Evolutionary conservation across 2,113 vertebrate species (phyloP).

Genomic region (Donacobius atricapilla): DNA sequence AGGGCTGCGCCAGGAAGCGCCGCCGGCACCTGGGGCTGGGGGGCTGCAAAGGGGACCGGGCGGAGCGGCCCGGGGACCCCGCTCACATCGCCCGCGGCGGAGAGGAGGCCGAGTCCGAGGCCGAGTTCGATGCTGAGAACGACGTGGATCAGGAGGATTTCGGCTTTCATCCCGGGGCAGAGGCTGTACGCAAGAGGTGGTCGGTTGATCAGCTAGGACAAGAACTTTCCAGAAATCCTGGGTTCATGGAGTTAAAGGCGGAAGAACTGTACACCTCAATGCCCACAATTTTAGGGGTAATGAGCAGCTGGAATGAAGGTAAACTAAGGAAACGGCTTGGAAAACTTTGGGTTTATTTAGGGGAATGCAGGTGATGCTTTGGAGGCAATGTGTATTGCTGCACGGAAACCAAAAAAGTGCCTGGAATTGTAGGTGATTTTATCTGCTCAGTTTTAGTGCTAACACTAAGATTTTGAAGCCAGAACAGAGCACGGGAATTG

Average conservation of each 20-base stretch:
- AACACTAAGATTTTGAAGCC: not conserved
- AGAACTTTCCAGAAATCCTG: not conserved
- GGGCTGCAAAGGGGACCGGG: constrained; percentile 4
- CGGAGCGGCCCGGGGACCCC: not conserved
- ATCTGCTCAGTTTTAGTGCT: rapidly evolving
- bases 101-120: constrained; percentile 13
- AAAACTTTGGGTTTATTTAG: not conserved
- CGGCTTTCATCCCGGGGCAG: not conserved
- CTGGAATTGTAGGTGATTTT: not conserved
- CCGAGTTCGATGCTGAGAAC: not conserved
- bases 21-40: constrained; percentile 48
- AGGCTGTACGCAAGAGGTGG: constrained; percentile 51
- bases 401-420: not conserved
- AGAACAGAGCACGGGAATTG: not conserved
- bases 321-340: not conserved
- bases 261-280: constrained; percentile 80
- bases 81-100: not conserved
- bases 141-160: not conserved
- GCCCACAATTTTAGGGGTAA: constrained; percentile 77
- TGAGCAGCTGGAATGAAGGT: constrained; percentile 84
- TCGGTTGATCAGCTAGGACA: constrained; percentile 34
- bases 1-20: constrained; percentile 38
- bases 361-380: not conserved
- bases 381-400: not conserved
- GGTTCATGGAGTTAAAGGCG: constrained; percentile 74